Evolutionary conservation across 2,797 vertebrate species (phyloP), one percentile per base, ranked within the genome.

Genomic region (Glossophaga mutica): DNA sequence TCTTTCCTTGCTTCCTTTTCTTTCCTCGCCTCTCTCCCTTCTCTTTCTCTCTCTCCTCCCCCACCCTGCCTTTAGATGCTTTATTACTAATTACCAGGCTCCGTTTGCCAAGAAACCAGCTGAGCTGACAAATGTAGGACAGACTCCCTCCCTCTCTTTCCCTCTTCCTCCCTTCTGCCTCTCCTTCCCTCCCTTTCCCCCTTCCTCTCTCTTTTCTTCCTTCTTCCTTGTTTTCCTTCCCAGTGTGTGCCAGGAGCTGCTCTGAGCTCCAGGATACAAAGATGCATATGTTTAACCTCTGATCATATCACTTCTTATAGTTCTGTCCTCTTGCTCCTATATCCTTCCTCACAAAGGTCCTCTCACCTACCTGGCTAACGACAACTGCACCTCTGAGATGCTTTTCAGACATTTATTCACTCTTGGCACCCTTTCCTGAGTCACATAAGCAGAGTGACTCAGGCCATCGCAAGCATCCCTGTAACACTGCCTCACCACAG

Each of bases 101-200:
- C 50, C 71, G 29, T 59, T 67, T 94, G 34, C 48, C n/a, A 6
- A 21, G 37, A 44, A 62, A n/a, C 59, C 59, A 62, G 16, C 6
- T 9, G 21, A 70, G 57, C 46, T 55, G 59, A 82, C 70, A 92
- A 70, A 73, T 73, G n/a, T 29, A 21, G 5, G 22, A 9, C 15
- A 39, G n/a, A 15, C 19, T 22, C 9, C 8, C n/a, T 87, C 42
- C 29, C 44, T 83, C 32, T 34, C 42, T 34, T 32, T 32, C 11
- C 1, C 39, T 18, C 29, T 83, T 14, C 11, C 42, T 50, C n/a
- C 4, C 34, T 68, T 29, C 57, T 59, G 57, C 57, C 18, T 12
- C 15, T 22, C 32, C 21, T 14, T 48, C 6, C 16, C 22, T 50
- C 22, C 10, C 4, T 71, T 29, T 7, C 1, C 0, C 15, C 2